Evolutionary conservation across 2,797 vertebrate genomes (phyloP), one percentile per base, ranked within the genome.

Genomic region (Acomys russatus): DNA sequence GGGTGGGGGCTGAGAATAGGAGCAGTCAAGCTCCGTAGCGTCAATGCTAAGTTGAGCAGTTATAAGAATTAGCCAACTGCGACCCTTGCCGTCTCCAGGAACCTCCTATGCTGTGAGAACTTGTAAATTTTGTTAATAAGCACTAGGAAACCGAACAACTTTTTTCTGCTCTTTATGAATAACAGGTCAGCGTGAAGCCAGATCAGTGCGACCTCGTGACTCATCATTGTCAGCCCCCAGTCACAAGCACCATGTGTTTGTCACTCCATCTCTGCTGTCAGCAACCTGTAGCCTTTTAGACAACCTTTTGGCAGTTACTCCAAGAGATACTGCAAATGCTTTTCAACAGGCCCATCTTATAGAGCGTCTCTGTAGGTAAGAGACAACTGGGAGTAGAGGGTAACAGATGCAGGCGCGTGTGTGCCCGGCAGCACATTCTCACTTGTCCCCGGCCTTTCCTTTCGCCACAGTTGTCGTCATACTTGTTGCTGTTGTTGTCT

Each of bases 271-370:
- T 96, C 99, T 99, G 73, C 97, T 99, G 94, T 99, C 99, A 0
- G 99, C 99, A 33, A 94, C 99, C 96, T 99, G 99, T 54, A 98
- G 99, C 97, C 99, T 99, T 97, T 98, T 99, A 92, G 98, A 98
- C 95, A 99, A 99, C 98, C 98, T 99, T 94, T 95, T 99, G 97
- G 97, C 98, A 88, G 98, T 99, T 63, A 97, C 99, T 97, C 99
- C 99, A 51, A 97, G 99, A 92, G 99, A 99, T 94, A 99, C 99
- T 90, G 98, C 98, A 91, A 85, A 85, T 76, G 99, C 99, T 59
- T 97, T 99, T 56, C 98, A 93, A 78, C 98, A 99, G 83, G 98
- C 98, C 92, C 98, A 98, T 91, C 98, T 99, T 95, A 97, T 99
- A 51, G 97, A 98, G 95, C 97, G 98, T 44, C 98, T 99, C 94